Evolutionary conservation across 2,113 vertebrate genomes (phyloP).

Genomic region (Dissostichus mawsoni): DNA sequence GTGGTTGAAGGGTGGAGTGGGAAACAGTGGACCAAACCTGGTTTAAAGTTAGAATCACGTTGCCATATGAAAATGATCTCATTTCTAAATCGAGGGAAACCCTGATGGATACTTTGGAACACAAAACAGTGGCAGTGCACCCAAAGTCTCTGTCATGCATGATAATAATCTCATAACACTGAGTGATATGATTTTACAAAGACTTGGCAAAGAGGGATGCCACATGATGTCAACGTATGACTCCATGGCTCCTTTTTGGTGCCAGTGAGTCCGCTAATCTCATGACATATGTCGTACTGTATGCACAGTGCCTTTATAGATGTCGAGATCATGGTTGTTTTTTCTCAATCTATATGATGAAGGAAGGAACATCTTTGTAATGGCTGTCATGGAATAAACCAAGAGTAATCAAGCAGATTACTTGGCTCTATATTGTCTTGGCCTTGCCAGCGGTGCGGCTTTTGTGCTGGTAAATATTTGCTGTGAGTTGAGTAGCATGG

Average conservation of each 20-base stretch:
- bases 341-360: conserved; percentile 57
- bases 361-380: conserved; percentile 66
- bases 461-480: conserved; percentile 84
- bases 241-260: conserved; percentile 39
- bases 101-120: conserved; percentile 68
- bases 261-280: conserved; percentile 47
- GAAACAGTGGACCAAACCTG: conserved; percentile 72
- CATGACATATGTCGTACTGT: conserved; percentile 13
- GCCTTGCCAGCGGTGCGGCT: conserved; percentile 74
- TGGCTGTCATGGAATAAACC: conserved; percentile 72
- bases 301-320: conserved; percentile 1
- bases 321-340: conserved; percentile 43
- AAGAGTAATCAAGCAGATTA: conserved; percentile 78
- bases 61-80: conserved; percentile 77
- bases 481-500: conserved; percentile 82
- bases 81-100: conserved; percentile 76
- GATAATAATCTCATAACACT: conserved; percentile 65
- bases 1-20: conserved; percentile 78
- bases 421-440: conserved; percentile 62
- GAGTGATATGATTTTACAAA: conserved; percentile 58
- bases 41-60: conserved; percentile 79
- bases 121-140: conserved; percentile 55
- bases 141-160: conserved; percentile 50
- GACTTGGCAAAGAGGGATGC: conserved; percentile 44
- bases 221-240: conserved; percentile 53